These are phyloP conservation scores for Ectemnius lituratus DNA, from an alignment of 2,888 invertebrate genomes.

Conservation along the genomic window DNA sequence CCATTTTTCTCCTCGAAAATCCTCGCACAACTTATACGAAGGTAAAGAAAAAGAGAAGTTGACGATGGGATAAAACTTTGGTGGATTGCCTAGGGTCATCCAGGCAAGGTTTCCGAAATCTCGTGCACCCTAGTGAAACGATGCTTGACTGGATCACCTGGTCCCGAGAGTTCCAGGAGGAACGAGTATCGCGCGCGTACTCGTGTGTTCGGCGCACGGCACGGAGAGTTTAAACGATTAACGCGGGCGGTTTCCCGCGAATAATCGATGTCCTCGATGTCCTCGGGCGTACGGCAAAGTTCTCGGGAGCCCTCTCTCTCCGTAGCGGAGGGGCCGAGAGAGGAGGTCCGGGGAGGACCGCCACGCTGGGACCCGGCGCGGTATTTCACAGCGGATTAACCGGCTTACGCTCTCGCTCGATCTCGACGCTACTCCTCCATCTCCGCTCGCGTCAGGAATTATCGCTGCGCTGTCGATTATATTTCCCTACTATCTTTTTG, in stretches of 20 bases:
- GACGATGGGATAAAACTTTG: slow-evolving; percentile 11
- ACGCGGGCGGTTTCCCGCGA: slow-evolving; percentile 65
- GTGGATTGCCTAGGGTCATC: slow-evolving; percentile 29
- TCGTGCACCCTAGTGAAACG: slow-evolving; percentile 26
- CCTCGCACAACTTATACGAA: background rate
- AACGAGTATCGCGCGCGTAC: slow-evolving; percentile 13
- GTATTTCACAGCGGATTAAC: slow-evolving; percentile 72
- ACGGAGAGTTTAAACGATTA: slow-evolving; percentile 63
- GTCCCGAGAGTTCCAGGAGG: slow-evolving; percentile 41
- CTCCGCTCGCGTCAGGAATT: slow-evolving; percentile 52
- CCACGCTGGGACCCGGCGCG: slow-evolving; percentile 57
- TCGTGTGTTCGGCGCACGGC: slow-evolving; percentile 43
- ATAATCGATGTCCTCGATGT: slow-evolving; percentile 66
- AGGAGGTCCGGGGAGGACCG: no score
- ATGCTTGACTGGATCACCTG: slow-evolving; percentile 55
- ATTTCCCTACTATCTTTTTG: slow-evolving; percentile 33
- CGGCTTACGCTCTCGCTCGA: slow-evolving; percentile 70
- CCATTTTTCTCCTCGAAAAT: background rate
- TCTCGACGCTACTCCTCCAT: slow-evolving; percentile 36
- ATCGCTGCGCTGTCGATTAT: slow-evolving; percentile 57
- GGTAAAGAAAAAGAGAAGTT: no score
- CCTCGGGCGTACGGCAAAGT: slow-evolving; percentile 64
- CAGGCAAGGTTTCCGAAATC: slow-evolving; percentile 30
- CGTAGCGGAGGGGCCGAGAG: no score
- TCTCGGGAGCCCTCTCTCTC: slow-evolving; percentile 51